These are phyloP conservation scores for Syngnathus typhle DNA, from an alignment of 2,113 vertebrate genomes.

Conservation along the genomic window DNA sequence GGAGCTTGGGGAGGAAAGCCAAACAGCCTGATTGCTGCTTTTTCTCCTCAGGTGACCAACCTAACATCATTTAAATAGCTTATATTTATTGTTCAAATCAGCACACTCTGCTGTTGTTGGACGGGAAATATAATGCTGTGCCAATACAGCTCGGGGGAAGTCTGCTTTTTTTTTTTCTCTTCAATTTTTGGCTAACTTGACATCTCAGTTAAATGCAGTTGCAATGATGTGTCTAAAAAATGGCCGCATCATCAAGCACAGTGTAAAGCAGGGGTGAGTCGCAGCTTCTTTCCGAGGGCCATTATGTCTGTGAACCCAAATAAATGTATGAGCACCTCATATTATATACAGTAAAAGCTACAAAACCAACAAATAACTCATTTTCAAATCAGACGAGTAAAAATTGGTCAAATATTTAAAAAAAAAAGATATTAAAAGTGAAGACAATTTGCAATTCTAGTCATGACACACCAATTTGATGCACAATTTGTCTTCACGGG, in stretches of 20 bases:
- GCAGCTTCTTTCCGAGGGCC: too few species aligned
- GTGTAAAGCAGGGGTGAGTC: too few species aligned
- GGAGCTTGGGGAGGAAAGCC: conserved; percentile 32
- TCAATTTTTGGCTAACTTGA: conserved; percentile 6
- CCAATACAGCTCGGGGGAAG: conserved; percentile 53
- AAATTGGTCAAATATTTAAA: too few species aligned
- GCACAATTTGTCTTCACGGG: too few species aligned
- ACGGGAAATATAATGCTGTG: conserved; percentile 48
- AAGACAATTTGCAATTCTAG: too few species aligned
- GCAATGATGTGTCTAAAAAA: conserved; percentile 26
- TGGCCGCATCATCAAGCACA: background rate
- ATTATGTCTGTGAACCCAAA: too few species aligned
- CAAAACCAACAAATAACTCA: too few species aligned
- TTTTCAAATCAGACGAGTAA: too few species aligned
- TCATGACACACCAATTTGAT: too few species aligned
- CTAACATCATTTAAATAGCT: conserved; percentile 49
- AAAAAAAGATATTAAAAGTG: too few species aligned
- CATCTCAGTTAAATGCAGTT: conserved; percentile 22
- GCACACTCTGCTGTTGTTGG: conserved; percentile 65
- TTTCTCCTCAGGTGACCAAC: conserved; percentile 57
- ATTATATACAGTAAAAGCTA: too few species aligned
- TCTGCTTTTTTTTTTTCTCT: conserved; percentile 49
- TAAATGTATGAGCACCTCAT: too few species aligned
- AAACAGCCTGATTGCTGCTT: conserved; percentile 52
- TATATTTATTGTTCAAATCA: conserved; percentile 68